A percentile compares a stretch with the other conserved stretches of the same genome.
phyloP scores from a whole-genome alignment of 2,797 vertebrate species.

The Coluber constrictor region DNA sequence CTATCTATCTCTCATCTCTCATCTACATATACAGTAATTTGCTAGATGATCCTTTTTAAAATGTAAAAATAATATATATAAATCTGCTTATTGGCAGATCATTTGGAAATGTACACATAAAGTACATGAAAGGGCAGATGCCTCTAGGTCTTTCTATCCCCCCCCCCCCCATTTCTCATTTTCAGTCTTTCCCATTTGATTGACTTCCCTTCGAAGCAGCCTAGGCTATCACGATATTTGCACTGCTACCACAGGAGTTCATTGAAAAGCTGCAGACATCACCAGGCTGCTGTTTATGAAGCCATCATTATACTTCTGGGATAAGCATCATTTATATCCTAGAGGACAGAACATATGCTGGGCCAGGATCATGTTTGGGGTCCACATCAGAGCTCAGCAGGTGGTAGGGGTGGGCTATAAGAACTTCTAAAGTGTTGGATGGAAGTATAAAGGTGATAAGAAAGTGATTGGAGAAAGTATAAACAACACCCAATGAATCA shows the following conservation, averaged over 20 bases:
- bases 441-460: constrained; percentile 63
- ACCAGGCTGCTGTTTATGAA: constrained; percentile 65
- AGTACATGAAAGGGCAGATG: not conserved
- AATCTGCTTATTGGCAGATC: not conserved
- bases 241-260: constrained; percentile 38
- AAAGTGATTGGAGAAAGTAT: constrained; percentile 73
- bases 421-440: constrained; percentile 69
- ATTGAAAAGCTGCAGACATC: constrained; percentile 45
- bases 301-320: constrained; percentile 61
- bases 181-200: constrained; percentile 2
- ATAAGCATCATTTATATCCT: constrained; percentile 66
- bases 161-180: not conserved
- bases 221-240: not conserved
- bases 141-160: not conserved
- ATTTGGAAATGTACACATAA: constrained; percentile 1
- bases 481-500: constrained; percentile 67
- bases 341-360: constrained; percentile 58
- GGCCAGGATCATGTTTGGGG: constrained; percentile 64
- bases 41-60: not conserved
- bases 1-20: not conserved
- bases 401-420: constrained; percentile 57
- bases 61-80: not conserved
- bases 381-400: constrained; percentile 70
- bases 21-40: not conserved
- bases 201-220: constrained; percentile 19